Base-by-base conservation (phyloP, 1,140 invertebrate species). In the Philaenus spumarius region DNA sequence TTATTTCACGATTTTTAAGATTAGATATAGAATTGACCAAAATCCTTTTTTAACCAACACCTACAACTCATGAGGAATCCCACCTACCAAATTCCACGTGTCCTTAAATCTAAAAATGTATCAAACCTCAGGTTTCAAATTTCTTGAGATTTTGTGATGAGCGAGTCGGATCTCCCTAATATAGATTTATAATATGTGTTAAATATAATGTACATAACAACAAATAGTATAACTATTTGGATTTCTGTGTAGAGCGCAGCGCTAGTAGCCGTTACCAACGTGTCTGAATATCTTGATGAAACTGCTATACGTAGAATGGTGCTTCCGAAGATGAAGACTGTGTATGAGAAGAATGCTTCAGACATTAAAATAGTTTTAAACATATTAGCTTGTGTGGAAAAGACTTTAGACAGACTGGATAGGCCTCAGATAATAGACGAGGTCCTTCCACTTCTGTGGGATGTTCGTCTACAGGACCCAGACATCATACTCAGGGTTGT, bases 351-450 rank as follows among this genome's bases (percentile, higher is more conserved):
- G 64, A 93, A 93, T 70, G 82, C 84, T 20, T 78, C 76, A 22
- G 89, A 93, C 68, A 71, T 86, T 1, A 89, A 89, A 66, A 80
- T 90, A 40, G 80, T 90, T 6, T 80, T 85, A 64, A 86, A 87
- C 61, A 85, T 89, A 12, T 73, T 93, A 0, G 81, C 82, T 1
- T 87, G 87, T 69, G 80, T 88, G 34, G 88, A 92, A 68, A 82
- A 82, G 55, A 89, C 89, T 1, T 73, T 95, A 43, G 82, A 88
- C 62, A 84, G 90, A 53, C 76, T 98, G 55, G 93, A 97, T 62
- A 87, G 90, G 63, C 82, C 84, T 46, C 85, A 90, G 68, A 92
- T 97, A 46, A 83, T 95, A 60, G 94, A 97, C 64, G 89, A 95
- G 62, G 90, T 98, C 0, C 78, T 97, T 61, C 94, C 93, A 1